A percentile compares a stretch with the other conserved stretches of the same genome.
Conservation (phyloP, 2,797 vertebrate species). For the Picus viridis region DNA sequence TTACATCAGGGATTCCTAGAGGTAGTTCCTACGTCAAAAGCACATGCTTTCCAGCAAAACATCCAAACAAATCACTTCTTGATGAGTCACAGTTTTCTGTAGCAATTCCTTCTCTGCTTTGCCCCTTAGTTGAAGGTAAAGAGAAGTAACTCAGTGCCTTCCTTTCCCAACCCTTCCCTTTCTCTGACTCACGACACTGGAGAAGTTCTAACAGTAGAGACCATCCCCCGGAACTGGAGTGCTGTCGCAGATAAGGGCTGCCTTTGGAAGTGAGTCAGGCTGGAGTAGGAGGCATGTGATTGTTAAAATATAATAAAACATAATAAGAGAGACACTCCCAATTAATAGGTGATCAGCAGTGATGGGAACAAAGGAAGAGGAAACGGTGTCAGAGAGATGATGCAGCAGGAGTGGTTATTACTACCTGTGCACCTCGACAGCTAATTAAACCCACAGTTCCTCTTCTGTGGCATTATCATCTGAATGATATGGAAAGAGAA, state of each 20-base stretch:
- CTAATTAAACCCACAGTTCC: slow-evolving; percentile 17
- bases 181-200: background rate
- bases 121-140: background rate
- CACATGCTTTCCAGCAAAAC: background rate
- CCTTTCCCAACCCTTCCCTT: background rate
- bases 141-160: background rate
- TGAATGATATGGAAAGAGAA: background rate
- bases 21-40: background rate
- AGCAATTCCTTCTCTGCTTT: background rate
- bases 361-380: background rate
- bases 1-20: background rate
- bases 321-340: background rate
- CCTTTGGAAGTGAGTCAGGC: slow-evolving; percentile 1
- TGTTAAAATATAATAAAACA: background rate
- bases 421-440: background rate
- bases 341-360: background rate
- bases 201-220: background rate
- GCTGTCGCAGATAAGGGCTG: rapidly evolving
- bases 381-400: background rate
- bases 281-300: background rate
- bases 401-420: background rate
- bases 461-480: background rate
- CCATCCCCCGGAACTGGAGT: background rate
- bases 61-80: slow-evolving; percentile 7
- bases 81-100: background rate